phyloP scores from a whole-genome alignment of 2,113 vertebrate species.

The Phrynosoma platyrhinos region DNA sequence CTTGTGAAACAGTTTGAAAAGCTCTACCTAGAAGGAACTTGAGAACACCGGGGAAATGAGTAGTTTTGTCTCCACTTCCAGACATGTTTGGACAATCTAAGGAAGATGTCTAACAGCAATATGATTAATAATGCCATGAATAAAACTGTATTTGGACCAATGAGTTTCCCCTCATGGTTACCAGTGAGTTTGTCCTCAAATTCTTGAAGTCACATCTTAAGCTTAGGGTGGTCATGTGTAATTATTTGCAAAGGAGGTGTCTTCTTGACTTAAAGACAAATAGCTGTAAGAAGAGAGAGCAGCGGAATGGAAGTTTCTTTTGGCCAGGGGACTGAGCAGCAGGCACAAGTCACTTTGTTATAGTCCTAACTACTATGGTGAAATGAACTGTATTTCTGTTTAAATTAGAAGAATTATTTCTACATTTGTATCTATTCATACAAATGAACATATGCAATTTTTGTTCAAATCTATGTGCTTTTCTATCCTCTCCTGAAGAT shows the following conservation, averaged over 20 bases:
- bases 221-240: not conserved
- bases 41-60: no score
- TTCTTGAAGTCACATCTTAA: not conserved
- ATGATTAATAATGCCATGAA: no score
- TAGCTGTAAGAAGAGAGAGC: not conserved
- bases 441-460: not conserved
- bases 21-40: not conserved
- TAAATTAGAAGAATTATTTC: not conserved
- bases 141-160: not conserved
- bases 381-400: not conserved
- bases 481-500: not conserved
- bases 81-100: not conserved
- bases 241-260: not conserved
- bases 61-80: no score
- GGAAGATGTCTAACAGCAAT: no score
- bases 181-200: not conserved
- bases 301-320: not conserved
- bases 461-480: not conserved
- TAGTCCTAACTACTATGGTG: not conserved
- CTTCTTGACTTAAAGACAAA: not conserved
- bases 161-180: not conserved
- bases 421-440: not conserved
- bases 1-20: not conserved
- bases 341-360: not conserved
- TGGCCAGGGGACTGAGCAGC: not conserved